A percentile compares a stretch with the other conserved stretches of the same genome.
These are phyloP conservation scores for Drosophila glabriapex DNA, from an alignment of 2,888 invertebrate species.

Conservation along the genomic window DNA sequence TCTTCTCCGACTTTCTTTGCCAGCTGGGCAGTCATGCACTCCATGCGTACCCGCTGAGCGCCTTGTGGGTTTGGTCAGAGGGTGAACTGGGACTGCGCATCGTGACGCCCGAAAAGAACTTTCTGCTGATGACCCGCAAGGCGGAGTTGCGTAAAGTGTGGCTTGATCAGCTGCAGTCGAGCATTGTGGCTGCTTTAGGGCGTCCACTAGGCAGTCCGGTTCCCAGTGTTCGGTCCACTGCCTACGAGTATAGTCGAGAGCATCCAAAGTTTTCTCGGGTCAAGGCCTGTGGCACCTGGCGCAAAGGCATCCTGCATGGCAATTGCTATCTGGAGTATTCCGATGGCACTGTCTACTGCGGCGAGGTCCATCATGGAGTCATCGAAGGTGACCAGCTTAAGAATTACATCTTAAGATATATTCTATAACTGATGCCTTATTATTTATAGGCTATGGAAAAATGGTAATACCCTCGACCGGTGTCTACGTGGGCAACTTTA, in stretches of 20 bases:
- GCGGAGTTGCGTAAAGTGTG: conserved; percentile 92
- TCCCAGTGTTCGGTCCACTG: conserved; percentile 90
- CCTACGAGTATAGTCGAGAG: conserved; percentile 90
- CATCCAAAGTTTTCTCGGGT: conserved; percentile 91
- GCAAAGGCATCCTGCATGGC: conserved; percentile 93
- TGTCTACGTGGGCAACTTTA: conserved; percentile 89
- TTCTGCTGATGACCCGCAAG: conserved; percentile 88
- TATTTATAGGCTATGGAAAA: conserved; percentile 81
- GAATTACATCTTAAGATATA: not conserved
- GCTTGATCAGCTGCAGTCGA: conserved; percentile 91
- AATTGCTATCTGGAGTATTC: conserved; percentile 93
- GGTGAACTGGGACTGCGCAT: conserved; percentile 90
- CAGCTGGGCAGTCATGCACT: conserved; percentile 89
- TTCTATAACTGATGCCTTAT: not conserved
- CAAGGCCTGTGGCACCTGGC: conserved; percentile 92
- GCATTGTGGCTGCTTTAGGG: conserved; percentile 89
- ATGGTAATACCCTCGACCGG: conserved; percentile 86
- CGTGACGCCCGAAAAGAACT: conserved; percentile 91
- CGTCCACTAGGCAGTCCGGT: conserved; percentile 87
- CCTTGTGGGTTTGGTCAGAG: conserved; percentile 92
- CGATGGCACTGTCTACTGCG: conserved; percentile 92
- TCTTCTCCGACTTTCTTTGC: conserved; percentile 93
- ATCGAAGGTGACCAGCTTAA: conserved; percentile 79
- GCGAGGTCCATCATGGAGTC: conserved; percentile 89
- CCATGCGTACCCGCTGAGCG: conserved; percentile 89